Evolutionary conservation across 2,888 invertebrate genomes (phyloP), one percentile per base, ranked within the genome.

Genomic region (Limnephilus marmoratus): DNA sequence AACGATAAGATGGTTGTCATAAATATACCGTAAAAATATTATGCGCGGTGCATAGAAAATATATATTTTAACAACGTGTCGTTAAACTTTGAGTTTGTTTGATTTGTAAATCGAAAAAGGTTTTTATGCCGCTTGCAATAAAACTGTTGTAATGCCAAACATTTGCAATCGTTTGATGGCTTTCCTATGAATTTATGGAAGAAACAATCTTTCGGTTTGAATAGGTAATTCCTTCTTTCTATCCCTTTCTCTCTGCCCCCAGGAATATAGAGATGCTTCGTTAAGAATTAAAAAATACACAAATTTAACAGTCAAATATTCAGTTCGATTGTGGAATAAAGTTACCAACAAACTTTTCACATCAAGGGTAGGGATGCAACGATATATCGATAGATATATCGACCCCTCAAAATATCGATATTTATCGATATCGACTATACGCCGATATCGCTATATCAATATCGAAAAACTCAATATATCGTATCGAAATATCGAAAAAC

Each of bases 11-110:
- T 41, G 53, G 53, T 92, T 68, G 92, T 81, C 81, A 92, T 92
- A 92, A 92, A 92, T 92, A 81, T 82, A 53, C 81, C 91, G 82
- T 92, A 92, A 92, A 92, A 90, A 90, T 91, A 91, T 92, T 91
- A 91, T 81, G 81, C 53, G 80, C 85, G 91, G 83, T 90, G 92
- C 92, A 92, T 92, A 92, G 91, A 91, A 92, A 91, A 91, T 82
- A 53, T 87, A 53, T 68, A 31, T 41, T 91, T 91, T 81, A 91
- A 90, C 86, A 85, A 29, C 82, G 24, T 34, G 45, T 86, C 92
- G 82, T 92, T 88, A 92, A 92, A 91, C 15, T 91, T 91, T 29
- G 90, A 91, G 41, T 81, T 90, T 91, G 92, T 92, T 91, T 92
- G 92, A 92, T 91, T 83, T 88, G 31, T 68, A 85, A 88, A 91